A percentile compares a stretch with the other conserved stretches of the same genome.
These are phyloP conservation scores for Leucophenga maculata DNA, from an alignment of 2,888 invertebrate genomes.

Conservation along the genomic window DNA sequence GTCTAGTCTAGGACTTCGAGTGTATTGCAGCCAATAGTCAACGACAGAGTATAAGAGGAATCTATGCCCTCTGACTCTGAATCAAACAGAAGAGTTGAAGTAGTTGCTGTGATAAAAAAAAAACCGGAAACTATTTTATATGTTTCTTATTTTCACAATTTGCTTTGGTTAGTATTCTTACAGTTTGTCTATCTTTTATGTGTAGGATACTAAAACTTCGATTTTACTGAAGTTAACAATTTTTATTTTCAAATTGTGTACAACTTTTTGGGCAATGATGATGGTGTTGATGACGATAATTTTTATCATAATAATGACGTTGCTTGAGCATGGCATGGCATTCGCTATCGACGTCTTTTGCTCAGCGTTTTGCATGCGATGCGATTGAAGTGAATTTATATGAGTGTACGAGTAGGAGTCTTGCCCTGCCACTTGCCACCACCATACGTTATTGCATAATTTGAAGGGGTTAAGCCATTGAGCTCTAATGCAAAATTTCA, in stretches of 20 bases:
- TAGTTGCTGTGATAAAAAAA: too few species aligned
- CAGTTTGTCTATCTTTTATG: too few species aligned
- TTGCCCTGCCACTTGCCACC: background rate
- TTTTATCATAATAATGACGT: background rate
- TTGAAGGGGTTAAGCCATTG: conserved; percentile 22
- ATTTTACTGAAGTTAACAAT: too few species aligned
- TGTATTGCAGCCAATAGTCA: too few species aligned
- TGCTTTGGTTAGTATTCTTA: too few species aligned
- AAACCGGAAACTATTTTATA: too few species aligned
- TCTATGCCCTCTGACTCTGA: too few species aligned
- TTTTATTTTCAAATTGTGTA: background rate
- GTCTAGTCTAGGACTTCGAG: too few species aligned
- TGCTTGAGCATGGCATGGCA: background rate
- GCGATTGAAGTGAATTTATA: background rate
- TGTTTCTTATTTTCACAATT: too few species aligned
- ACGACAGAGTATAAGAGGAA: too few species aligned
- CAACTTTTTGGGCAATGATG: conserved; percentile 5
- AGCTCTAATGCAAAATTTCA: conserved; percentile 57
- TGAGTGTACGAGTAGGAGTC: conserved; percentile 12
- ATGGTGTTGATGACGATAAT: conserved; percentile 7
- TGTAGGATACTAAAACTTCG: too few species aligned
- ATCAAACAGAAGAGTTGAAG: too few species aligned
- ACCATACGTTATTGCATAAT: conserved; percentile 22
- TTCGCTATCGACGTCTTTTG: background rate
- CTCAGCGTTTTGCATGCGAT: background rate